Evolutionary conservation across 2,797 vertebrate genomes (phyloP), one percentile per base, ranked within the genome.

Genomic region (Anguilla obscura): DNA sequence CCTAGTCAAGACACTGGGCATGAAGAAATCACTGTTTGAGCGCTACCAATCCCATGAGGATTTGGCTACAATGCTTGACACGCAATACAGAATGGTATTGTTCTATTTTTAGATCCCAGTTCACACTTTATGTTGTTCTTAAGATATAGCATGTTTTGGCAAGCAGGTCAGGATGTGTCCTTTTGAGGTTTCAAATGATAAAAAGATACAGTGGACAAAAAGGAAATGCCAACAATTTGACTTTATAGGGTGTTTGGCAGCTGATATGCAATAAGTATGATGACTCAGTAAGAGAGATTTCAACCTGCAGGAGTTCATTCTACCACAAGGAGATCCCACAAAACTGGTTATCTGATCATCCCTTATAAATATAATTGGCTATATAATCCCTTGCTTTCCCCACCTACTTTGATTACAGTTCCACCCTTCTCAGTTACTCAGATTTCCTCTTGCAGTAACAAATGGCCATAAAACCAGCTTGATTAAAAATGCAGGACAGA

Each of bases 41-140:
- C 94, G 97, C 71, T 96, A 97, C 88, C 88, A 86, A 76, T 33
- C 69, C 69, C 14, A 12, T 4, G 21, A 50, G 40, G 24, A 66
- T 66, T n/a, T 66, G 21, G 79, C 5, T n/a, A 24, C 16, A 86
- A 93, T 97, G 96, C 94, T 97, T 91, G 94, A 97, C 76, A 94
- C 84, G 0, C 97, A 97, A 89, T 97, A 97, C 91, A 96, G 97
- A 89, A 97, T 97, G 97, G 96, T 97, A 86, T 94, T 93, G 27
- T 21, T 9, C 27, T 33, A 66, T 50, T 36, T 45, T 76, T 36
- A 24, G 12, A 45, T 50, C 14, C 60, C 40, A 50, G 60, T 63
- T 24, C 60, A 63, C 60, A 63, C 24, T 63, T 74, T 12, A 33
- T 33, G 27, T 14, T 74, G 27, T 1, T 3, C 63, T 66, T 7